phyloP scores from a whole-genome alignment of 2,797 vertebrate genomes.

The Tenualosa ilisha region DNA sequence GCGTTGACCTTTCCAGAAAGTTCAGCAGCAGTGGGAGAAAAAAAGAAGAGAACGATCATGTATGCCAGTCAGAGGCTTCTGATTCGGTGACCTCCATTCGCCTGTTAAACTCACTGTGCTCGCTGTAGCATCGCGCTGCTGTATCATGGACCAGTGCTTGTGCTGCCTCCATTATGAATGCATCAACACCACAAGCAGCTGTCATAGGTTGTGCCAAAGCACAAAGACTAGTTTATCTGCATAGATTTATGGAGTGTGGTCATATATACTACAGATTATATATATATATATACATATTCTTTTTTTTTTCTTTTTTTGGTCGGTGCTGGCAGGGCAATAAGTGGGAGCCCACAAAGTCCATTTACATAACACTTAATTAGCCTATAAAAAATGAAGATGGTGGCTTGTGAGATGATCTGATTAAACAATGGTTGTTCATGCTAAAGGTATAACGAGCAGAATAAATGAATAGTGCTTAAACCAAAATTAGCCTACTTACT shows the following conservation, averaged over 20 bases:
- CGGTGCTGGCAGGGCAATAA: not conserved
- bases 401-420: not conserved
- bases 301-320: not conserved
- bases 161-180: not conserved
- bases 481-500: not conserved
- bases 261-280: not conserved
- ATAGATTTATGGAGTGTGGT: not conserved
- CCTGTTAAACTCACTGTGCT: constrained; percentile 29
- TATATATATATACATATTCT: too few relatives aligned
- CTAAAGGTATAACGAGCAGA: not conserved
- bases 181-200: constrained; percentile 7
- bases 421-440: not conserved
- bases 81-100: constrained; percentile 28
- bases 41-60: constrained; percentile 6
- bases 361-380: not conserved
- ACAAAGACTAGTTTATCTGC: not conserved
- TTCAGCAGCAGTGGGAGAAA: constrained; percentile 29
- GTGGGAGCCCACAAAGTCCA: not conserved
- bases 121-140: constrained; percentile 20
- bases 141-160: constrained; percentile 31
- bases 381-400: not conserved
- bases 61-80: constrained; percentile 36
- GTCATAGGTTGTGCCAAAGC: not conserved
- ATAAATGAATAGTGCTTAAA: not conserved
- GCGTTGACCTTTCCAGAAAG: constrained; percentile 40